Evolutionary conservation across 2,797 vertebrate species (phyloP).

Genomic region (Bucorvus abyssinicus): DNA sequence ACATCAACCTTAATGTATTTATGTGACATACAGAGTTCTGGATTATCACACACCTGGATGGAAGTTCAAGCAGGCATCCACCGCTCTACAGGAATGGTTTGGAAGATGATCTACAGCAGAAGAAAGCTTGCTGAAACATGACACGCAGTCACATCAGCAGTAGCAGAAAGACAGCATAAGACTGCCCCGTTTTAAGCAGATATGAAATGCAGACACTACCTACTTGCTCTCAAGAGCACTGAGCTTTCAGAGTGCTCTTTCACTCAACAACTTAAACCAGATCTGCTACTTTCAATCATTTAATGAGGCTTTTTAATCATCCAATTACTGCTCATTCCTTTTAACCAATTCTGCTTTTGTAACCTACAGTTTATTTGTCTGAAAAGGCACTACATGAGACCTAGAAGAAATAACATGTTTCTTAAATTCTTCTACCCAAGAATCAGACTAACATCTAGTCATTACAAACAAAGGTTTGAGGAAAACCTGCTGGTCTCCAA

Average conservation of each 20-base stretch:
- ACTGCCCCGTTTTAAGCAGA: neutral
- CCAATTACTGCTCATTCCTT: neutral
- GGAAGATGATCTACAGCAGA: neutral
- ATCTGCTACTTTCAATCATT: neutral
- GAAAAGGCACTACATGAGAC: neutral
- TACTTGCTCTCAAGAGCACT: neutral
- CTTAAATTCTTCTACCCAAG: neutral
- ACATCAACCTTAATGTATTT: neutral
- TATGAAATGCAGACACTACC: neutral
- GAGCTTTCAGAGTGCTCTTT: neutral
- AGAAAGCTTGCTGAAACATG: neutral
- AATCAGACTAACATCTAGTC: neutral
- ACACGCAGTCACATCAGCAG: neutral
- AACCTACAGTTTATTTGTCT: neutral
- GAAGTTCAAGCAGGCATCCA: neutral
- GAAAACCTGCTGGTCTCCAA: neutral
- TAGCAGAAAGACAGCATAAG: neutral
- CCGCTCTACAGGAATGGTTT: neutral
- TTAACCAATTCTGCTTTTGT: neutral
- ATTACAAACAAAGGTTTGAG: neutral
- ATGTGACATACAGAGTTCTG: neutral
- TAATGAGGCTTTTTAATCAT: neutral
- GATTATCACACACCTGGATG: neutral
- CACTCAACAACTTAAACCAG: neutral
- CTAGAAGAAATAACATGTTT: neutral